Evolutionary conservation across 2,797 vertebrate species (phyloP).

Genomic region (Semotilus atromaculatus): DNA sequence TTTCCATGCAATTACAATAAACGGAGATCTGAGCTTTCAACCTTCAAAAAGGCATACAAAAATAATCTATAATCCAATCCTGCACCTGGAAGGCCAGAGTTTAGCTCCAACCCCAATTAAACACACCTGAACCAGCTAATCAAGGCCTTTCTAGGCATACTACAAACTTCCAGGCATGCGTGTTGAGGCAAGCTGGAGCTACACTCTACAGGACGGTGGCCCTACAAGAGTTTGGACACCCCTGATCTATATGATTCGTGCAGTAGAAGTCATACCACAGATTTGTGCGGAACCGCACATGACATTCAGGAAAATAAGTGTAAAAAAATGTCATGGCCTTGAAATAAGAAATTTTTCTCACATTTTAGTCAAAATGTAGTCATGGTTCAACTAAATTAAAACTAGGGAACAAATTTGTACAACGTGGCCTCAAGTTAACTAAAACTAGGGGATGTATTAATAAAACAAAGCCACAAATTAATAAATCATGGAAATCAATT

Average conservation of each 20-base stretch:
- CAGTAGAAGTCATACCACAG: background rate
- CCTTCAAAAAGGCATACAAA: background rate
- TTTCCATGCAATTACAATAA: background rate
- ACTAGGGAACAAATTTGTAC: background rate
- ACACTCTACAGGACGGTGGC: no score
- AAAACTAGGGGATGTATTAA: background rate
- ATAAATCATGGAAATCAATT: background rate
- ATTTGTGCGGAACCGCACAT: background rate
- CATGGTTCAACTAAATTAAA: background rate
- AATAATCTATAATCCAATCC: background rate
- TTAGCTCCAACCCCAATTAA: background rate
- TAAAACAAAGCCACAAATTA: background rate
- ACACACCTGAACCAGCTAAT: background rate
- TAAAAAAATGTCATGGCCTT: background rate
- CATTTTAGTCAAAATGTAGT: background rate
- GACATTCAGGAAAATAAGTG: background rate
- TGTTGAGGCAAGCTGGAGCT: no score
- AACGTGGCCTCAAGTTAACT: background rate
- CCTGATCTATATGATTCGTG: background rate
- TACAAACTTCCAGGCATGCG: background rate
- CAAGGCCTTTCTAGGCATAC: background rate
- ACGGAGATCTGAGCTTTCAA: background rate
- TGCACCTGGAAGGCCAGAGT: background rate
- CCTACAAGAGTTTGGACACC: background rate
- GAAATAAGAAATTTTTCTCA: background rate